Evolutionary conservation across 2,113 vertebrate species (phyloP), one percentile per base, ranked within the genome.

Genomic region (Piaya cayana): DNA sequence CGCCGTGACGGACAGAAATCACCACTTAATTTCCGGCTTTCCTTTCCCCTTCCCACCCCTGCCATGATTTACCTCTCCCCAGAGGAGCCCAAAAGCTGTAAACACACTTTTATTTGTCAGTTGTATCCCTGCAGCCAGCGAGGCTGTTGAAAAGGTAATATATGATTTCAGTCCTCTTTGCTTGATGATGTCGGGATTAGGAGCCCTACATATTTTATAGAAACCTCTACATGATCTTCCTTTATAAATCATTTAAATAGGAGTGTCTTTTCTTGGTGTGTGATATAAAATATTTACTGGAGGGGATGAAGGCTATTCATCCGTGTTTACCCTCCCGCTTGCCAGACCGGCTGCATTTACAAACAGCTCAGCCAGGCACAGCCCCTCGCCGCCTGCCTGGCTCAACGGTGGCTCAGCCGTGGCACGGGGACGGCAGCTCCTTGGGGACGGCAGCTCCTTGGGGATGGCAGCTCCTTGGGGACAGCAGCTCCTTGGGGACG

Each of bases 121-220:
- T 30, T 39, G 71, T 37, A 42, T 94, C 95, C 93, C 92, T n/a
- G 70, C 92, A 78, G 89, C 92, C 67, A 37, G 79, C 58, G 43
- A 63, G 78, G 82, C 94, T 94, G 93, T 86, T 83, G 50, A 65
- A 64, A 81, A 86, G 89, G 96, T 97, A 96, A 97, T 97, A 93
- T 92, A 97, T 89, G 92, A 90, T 95, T 86, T 58, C 71, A 59
- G 93, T 90, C 95, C 95, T 93, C 92, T 90, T 93, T 77, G 93
- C 96, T 85, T 94, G 92, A 94, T 91, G 95, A 96, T 96, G 93
- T 96, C 94, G 93, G 96, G 93, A 96, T 97, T 97, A 97, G 95
- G 92, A 95, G 91, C 95, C 97, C 93, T 97, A 96, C 96, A 96
- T 97, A 97, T 97, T 97, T 97, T 95, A 97, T 97, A 77, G 93